phyloP scores from a whole-genome alignment of 2,113 vertebrate species.

The Quiscalus mexicanus region DNA sequence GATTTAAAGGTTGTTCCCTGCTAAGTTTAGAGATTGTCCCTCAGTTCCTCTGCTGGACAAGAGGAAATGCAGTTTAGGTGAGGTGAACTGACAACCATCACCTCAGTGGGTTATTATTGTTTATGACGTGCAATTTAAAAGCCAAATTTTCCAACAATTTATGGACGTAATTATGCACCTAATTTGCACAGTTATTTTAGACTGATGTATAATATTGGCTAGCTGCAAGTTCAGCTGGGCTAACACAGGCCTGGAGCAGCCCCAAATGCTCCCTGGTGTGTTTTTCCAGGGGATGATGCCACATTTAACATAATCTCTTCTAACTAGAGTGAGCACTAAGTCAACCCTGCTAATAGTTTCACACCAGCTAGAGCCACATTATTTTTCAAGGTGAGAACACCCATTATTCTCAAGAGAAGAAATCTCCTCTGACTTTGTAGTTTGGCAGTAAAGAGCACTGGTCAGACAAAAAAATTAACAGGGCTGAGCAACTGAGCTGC shows the following conservation, averaged over 20 bases:
- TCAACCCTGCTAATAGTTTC: constrained; percentile 14
- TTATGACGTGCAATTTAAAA: constrained; percentile 52
- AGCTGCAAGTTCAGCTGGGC: neutral
- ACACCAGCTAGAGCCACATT: neutral
- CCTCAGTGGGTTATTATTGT: constrained; percentile 33
- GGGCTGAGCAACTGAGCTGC: neutral
- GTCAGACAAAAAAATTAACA: neutral
- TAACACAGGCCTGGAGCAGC: constrained; percentile 9
- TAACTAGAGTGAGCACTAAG: neutral
- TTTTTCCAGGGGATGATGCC: constrained; percentile 6
- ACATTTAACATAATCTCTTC: constrained; percentile 27
- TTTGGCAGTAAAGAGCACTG: neutral
- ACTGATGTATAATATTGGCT: constrained; percentile 17
- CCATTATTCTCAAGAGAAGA: neutral
- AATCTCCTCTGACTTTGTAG: neutral
- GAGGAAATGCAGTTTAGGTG: neutral
- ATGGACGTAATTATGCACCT: constrained; percentile 44
- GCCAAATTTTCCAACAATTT: constrained; percentile 49
- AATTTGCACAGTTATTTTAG: constrained; percentile 57
- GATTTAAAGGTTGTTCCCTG: neutral
- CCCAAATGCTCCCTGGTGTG: neutral
- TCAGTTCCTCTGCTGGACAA: neutral
- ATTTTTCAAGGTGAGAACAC: neutral
- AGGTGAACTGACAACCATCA: constrained; percentile 16
- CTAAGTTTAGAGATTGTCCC: neutral